Evolutionary conservation across 2,888 invertebrate species (phyloP), one percentile per base, ranked within the genome.

Genomic region (Tachina lurida): DNA sequence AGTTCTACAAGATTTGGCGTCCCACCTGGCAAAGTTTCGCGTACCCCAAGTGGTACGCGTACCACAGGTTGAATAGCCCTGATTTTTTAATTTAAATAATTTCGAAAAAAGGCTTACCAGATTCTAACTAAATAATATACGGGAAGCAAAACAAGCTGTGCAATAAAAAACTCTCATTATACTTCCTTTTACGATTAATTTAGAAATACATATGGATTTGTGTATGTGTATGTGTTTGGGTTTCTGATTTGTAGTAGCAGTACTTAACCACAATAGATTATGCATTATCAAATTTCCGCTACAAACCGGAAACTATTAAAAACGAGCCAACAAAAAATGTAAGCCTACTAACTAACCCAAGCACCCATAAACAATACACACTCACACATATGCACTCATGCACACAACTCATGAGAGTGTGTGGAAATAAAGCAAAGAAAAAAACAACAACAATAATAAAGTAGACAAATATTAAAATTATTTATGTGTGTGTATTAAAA

Each of bases 241-340:
- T 56, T 43, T 83, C 45, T 80, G 52, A 88, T 87, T 49, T 82
- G 43, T 52, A 49, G 22, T 22, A 22, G 56, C 63, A 49, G 58
- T 79, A 82, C 84, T 84, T 75, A 73, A 78, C 80, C 87, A 71
- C 84, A 76, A 87, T 80, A 80, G 77, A 78, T 86, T 80, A 86
- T 83, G 86, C 79, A 86, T 83, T 86, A 86, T 83, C 86, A 86
- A 79, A 83, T 86, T 83, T 86, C 86, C 86, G 86, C 83, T 86
- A 86, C 86, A 80, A 86, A 80, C 86, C 83, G 73, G 83, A 86
- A 86, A 83, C 78, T 83, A 83, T 83, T 80, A 83, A 83, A 86
- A 80, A 13, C 47, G 73, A 75, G 60, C 67, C 60, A 62, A 73
- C 79, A 79, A 58, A 47, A 74, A 67, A 41, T 15, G 54, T 31